Evolutionary conservation across 2,888 invertebrate species (phyloP).

Genomic region (Adineta ricciae): DNA sequence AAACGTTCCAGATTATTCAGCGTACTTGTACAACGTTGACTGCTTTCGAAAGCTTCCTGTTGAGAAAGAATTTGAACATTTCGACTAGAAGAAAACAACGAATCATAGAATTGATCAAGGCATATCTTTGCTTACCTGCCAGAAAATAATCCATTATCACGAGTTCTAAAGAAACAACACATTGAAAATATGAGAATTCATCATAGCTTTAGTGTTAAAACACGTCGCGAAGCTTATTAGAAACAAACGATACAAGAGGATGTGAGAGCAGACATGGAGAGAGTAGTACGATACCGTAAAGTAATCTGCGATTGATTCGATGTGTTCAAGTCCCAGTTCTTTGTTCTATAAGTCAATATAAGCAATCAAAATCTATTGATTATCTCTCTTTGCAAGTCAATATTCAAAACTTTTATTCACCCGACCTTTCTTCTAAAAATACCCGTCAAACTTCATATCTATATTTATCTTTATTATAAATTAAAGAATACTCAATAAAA

Average conservation of each 20-base stretch:
- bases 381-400: too few relatives aligned
- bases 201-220: too few relatives aligned
- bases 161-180: neutral
- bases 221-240: neutral
- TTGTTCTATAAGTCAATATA: neutral
- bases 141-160: slow-evolving; percentile 6
- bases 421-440: too few relatives aligned
- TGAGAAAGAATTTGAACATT: slow-evolving; percentile 40
- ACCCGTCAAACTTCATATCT: too few relatives aligned
- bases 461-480: too few relatives aligned
- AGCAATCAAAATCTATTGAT: too few relatives aligned
- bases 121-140: neutral
- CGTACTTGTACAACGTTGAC: slow-evolving; percentile 40
- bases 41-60: slow-evolving; percentile 40
- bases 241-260: neutral
- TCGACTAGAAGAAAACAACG: slow-evolving; percentile 23
- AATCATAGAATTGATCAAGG: neutral
- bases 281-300: neutral
- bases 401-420: too few relatives aligned
- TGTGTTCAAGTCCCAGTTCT: neutral
- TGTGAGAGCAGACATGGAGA: neutral
- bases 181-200: too few relatives aligned
- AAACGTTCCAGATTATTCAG: slow-evolving; percentile 43
- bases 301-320: too few relatives aligned
- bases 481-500: too few relatives aligned